These are phyloP conservation scores for Athetis lepigone DNA, from an alignment of 2,888 invertebrate genomes.

Conservation along the genomic window DNA sequence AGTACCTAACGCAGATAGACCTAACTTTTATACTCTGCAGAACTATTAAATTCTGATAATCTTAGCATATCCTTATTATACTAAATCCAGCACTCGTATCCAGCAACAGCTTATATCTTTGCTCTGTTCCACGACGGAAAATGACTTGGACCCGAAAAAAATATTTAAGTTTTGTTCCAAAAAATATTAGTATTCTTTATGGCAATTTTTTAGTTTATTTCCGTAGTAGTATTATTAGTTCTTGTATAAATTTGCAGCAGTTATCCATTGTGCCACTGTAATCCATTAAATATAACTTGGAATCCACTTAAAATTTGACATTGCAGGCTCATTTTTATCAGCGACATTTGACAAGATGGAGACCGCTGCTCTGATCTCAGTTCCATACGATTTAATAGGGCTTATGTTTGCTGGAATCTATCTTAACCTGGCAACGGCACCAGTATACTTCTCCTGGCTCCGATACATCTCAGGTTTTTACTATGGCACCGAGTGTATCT, in stretches of 20 bases:
- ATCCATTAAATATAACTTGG: no score
- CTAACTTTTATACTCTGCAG: no score
- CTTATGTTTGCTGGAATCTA: conserved; percentile 93
- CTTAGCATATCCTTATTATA: not conserved
- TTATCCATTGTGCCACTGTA: no score
- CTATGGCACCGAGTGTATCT: conserved; percentile 93
- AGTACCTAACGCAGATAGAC: not conserved
- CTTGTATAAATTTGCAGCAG: not conserved
- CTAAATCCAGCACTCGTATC: not conserved
- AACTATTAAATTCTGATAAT: not conserved
- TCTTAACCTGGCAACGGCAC: conserved; percentile 91
- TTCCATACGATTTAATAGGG: conserved; percentile 92
- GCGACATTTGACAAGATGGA: conserved; percentile 92
- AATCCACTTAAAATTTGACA: conserved; percentile 25
- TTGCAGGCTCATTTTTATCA: conserved; percentile 92
- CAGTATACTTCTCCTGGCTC: conserved; percentile 88
- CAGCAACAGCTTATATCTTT: not conserved
- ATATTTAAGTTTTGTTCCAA: not conserved
- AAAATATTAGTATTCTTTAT: not conserved
- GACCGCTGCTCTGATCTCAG: conserved; percentile 92
- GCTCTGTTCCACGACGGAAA: not conserved
- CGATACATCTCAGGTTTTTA: conserved; percentile 93
- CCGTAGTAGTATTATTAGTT: no score
- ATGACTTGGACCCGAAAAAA: not conserved
- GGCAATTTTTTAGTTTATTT: not conserved